Base-by-base conservation (phyloP, 2,888 invertebrate genomes). In the Caenorhabditis macrosperma region DNA sequence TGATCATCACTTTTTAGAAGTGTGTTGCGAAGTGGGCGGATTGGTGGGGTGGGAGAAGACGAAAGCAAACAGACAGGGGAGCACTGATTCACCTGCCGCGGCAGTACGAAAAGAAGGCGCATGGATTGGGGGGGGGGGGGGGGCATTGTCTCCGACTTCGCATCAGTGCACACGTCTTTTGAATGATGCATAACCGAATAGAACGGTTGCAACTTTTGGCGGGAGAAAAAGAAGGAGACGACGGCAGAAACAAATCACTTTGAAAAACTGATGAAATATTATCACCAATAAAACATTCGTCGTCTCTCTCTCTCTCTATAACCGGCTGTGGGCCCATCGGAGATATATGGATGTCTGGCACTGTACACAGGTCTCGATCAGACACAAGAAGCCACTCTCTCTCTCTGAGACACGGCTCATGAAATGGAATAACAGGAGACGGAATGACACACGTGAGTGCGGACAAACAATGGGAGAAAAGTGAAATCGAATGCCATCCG, bases 241-340 rank as follows among this genome's bases (percentile, higher is more conserved):
- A 54, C 22, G n/a, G 17, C 28, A n/a, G n/a, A n/a, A n/a, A n/a
- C 41, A 26, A 6, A 41, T 24, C 12, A 26, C 15, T 24, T 59
- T 28, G 15, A 26, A 41, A 60, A 28, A 60, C 30, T 67, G 66
- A 55, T 46, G 66, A 67, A 67, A 67, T 67, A 67, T 67, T 44
- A 44, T 44, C 17, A 17, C 3, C 17, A 2, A 38, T 38, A 38
- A 38, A 38, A 38, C 12, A 38, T 15, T 38, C 38, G 38, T 10
- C 28, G 12, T 38, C 28, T 63, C n/a, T 41, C 28, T 30, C 15
- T 41, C 12, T 38, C 28, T 63, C n/a, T 41, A 24, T 30, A 44
- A 54, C 54, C 54, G 12, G 66, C 30, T 67, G 44, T 44, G 38
- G 46, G 46, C 30, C 26, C 6, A 67, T n/a, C n/a, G n/a, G 15